Evolutionary conservation across 2,797 vertebrate genomes (phyloP).

Genomic region (Paratrypauchen microcephalus): DNA sequence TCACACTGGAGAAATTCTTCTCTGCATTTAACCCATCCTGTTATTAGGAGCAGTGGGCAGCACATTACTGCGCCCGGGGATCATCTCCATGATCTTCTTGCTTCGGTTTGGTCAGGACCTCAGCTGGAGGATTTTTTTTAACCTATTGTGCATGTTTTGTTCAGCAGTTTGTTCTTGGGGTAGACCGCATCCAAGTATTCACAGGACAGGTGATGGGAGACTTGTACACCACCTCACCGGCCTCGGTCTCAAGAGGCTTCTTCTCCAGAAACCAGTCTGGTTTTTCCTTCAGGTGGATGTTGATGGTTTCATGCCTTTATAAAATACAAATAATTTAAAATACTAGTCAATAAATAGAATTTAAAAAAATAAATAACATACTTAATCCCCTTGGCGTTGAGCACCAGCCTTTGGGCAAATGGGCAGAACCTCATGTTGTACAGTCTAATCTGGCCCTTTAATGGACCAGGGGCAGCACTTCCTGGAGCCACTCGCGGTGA

Average conservation of each 20-base stretch:
- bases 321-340: not conserved
- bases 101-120: too few relatives aligned
- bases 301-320: slow-evolving; percentile 84
- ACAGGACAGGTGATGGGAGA: slow-evolving; percentile 88
- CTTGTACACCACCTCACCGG: slow-evolving; percentile 87
- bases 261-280: slow-evolving; percentile 90
- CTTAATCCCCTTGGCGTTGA: slow-evolving; percentile 89
- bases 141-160: too few relatives aligned
- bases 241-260: slow-evolving; percentile 85
- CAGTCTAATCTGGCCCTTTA: slow-evolving; percentile 78
- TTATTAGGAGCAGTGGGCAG: too few relatives aligned
- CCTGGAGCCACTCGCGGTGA: too few relatives aligned
- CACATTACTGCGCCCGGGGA: too few relatives aligned
- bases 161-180: slow-evolving; percentile 82
- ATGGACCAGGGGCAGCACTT: slow-evolving; percentile 81
- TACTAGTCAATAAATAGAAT: not conserved
- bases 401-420: slow-evolving; percentile 85
- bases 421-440: slow-evolving; percentile 97
- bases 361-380: slow-evolving; percentile 53
- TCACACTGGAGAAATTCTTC: too few relatives aligned
- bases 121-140: too few relatives aligned
- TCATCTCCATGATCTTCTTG: too few relatives aligned
- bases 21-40: too few relatives aligned
- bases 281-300: slow-evolving; percentile 89
- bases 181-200: slow-evolving; percentile 93